Conservation (phyloP, 1,140 invertebrate genomes). For the Lysiphlebus fabarum region DNA sequence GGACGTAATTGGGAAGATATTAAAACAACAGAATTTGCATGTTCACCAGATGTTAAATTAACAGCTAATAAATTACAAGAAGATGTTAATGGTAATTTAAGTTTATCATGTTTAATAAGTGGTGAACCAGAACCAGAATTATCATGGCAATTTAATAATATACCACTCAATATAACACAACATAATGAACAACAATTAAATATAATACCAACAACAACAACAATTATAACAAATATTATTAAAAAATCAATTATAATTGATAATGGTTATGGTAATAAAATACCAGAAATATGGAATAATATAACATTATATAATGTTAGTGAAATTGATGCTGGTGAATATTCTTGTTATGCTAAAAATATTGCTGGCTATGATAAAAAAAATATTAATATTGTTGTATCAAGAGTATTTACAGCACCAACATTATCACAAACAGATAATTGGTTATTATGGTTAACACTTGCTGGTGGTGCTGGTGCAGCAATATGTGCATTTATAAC, state of each 20-base stretch:
- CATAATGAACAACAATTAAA: slow-evolving; percentile 32
- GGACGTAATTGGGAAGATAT: slow-evolving; percentile 67
- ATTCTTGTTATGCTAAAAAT: slow-evolving; percentile 76
- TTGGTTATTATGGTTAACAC: slow-evolving; percentile 58
- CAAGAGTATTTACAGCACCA: slow-evolving; percentile 65
- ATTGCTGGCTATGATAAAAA: slow-evolving; percentile 66
- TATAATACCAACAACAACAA: slow-evolving; percentile 17
- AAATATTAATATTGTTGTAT: slow-evolving; percentile 70
- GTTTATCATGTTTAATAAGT: slow-evolving; percentile 74
- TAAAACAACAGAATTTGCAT: slow-evolving; percentile 68
- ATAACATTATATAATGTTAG: slow-evolving; percentile 71
- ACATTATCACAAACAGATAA: slow-evolving; percentile 63
- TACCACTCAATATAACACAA: slow-evolving; percentile 55
- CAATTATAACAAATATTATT: slow-evolving; percentile 18
- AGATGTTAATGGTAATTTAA: slow-evolving; percentile 71
- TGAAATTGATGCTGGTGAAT: slow-evolving; percentile 75
- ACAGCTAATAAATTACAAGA: slow-evolving; percentile 64
- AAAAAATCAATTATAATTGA: slow-evolving; percentile 22
- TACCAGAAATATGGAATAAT: slow-evolving; percentile 66
- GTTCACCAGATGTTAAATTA: slow-evolving; percentile 65
- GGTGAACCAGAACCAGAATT: slow-evolving; percentile 82
- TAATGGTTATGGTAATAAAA: slow-evolving; percentile 21
- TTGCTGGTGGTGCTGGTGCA: slow-evolving; percentile 57
- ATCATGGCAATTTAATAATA: slow-evolving; percentile 78
- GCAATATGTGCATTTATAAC: slow-evolving; percentile 54